Base-by-base conservation (phyloP, 2,888 invertebrate species). In the Conomelus anceps region DNA sequence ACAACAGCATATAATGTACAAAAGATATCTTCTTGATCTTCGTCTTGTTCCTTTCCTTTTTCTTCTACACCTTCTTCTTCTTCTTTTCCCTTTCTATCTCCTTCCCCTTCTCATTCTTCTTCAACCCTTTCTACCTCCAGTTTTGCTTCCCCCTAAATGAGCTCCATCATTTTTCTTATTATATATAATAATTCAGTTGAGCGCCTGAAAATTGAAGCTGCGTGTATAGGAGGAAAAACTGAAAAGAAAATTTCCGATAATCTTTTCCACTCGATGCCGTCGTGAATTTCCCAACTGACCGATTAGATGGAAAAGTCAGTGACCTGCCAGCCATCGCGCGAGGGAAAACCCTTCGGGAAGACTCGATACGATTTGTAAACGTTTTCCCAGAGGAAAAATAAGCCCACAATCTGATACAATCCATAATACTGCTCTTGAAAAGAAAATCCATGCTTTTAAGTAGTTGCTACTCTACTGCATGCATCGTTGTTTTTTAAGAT, bases 91-190 rank as follows among this genome's bases (percentile, higher is more conserved):
- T 85, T 13, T 24, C 23, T 85, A 6, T 20, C 11, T 85, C 23
- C 1, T 3, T 24, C 17, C 24, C 9, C 22, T 85, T 20, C 20
- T 4, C 9, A 20, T 85, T 3, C 22, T 4, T 85, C 86, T 20
- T 1, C 86, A 22, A 17, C 20, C 89, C 94, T 92, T 20, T 92
- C 91, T 91, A 89, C 9, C 88, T 90, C 0, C 92, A 92, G 23
- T 88, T 89, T 23, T 89, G 91, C 92, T 11, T 20, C 24, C 22
- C 86, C 4, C 0, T 85, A n/a, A 17, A 22, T 84, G 22, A n/a
- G 22, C 87, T 23, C 22, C n/a, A 22, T 29, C 26, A 87, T 22
- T n/a, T 29, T 87, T 22, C 26, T 26, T 29, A 23, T 29, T 11
- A n/a, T n/a, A n/a, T 17, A 29, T 20, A 4, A 23, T 22, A 22